phyloP scores from a whole-genome alignment of 2,797 vertebrate species.

The Myotis pilosus region DNA sequence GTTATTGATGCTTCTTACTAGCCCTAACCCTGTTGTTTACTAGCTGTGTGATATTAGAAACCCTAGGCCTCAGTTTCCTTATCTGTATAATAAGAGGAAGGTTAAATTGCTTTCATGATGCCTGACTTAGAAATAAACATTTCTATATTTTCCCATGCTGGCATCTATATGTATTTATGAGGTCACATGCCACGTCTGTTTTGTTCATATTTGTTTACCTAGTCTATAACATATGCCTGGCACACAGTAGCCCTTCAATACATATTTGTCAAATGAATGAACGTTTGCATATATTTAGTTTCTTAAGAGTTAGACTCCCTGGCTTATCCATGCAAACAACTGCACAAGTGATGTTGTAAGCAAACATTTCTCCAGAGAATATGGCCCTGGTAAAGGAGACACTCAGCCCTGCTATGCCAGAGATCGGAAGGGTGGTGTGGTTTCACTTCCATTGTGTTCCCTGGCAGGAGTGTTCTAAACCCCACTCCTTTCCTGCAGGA shows the following conservation, averaged over 20 bases:
- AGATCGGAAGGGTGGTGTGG: not conserved
- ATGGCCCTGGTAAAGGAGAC: not conserved
- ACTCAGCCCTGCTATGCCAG: not conserved
- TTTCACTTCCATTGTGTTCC: not conserved
- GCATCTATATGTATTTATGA: not conserved
- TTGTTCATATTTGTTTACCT: not conserved
- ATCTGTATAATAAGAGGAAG: not conserved
- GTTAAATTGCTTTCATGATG: not conserved
- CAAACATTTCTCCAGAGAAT: not conserved
- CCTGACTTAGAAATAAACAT: not conserved
- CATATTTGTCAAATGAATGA: constrained; percentile 25
- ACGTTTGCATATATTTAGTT: constrained; percentile 5
- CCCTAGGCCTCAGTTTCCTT: not conserved
- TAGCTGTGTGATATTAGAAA: not conserved
- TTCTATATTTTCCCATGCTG: not conserved
- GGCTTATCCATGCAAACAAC: not conserved
- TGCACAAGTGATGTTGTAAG: not conserved
- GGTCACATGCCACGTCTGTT: not conserved
- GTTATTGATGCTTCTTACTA: not conserved
- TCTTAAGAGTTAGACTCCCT: constrained; percentile 13
- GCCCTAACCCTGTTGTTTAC: not conserved
- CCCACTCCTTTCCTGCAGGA: not conserved
- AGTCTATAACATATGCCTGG: not conserved
- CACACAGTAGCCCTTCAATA: not conserved
- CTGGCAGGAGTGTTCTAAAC: not conserved